phyloP scores from a whole-genome alignment of 2,888 invertebrate genomes.

The Orchesella flavescens region DNA sequence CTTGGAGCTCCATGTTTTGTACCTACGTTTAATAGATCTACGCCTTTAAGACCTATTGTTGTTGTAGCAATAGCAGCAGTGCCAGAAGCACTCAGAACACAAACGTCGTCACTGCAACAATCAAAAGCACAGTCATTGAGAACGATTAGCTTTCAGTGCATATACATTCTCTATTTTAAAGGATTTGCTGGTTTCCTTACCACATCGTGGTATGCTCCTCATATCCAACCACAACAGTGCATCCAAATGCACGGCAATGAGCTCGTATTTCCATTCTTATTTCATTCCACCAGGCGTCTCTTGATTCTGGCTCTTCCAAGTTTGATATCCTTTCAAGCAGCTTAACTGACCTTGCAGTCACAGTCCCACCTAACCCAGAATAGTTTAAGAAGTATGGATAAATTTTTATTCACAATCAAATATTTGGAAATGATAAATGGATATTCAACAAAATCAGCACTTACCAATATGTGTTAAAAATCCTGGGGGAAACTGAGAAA shows the following conservation, averaged over 20 bases:
- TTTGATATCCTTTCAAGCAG: slow-evolving; percentile 86
- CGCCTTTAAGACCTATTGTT: slow-evolving; percentile 53
- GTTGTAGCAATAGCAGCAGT: slow-evolving; percentile 86
- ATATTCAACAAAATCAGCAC: too few species aligned
- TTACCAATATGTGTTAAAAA: slow-evolving; percentile 89
- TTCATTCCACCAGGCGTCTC: slow-evolving; percentile 98
- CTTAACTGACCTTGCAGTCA: slow-evolving; percentile 89
- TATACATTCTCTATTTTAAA: too few species aligned
- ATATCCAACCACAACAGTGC: slow-evolving; percentile 95
- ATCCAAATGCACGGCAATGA: slow-evolving; percentile 91
- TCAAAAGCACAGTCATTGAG: background rate
- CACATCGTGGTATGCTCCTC: slow-evolving; percentile 93
- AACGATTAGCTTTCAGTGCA: background rate
- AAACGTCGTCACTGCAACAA: slow-evolving; percentile 89
- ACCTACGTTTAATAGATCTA: slow-evolving; percentile 51
- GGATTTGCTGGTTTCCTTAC: slow-evolving; percentile 76
- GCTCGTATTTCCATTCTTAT: slow-evolving; percentile 94
- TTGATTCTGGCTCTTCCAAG: slow-evolving; percentile 90
- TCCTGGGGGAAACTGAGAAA: slow-evolving; percentile 89
- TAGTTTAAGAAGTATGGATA: slow-evolving; percentile 2
- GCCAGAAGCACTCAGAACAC: slow-evolving; percentile 92
- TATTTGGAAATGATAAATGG: too few species aligned
- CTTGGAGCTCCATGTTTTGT: slow-evolving; percentile 50
- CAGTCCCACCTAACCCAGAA: slow-evolving; percentile 80
- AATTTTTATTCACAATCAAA: background rate